These are phyloP conservation scores for Dermolepida albohirtum DNA, from an alignment of 2,888 invertebrate species.

Conservation along the genomic window DNA sequence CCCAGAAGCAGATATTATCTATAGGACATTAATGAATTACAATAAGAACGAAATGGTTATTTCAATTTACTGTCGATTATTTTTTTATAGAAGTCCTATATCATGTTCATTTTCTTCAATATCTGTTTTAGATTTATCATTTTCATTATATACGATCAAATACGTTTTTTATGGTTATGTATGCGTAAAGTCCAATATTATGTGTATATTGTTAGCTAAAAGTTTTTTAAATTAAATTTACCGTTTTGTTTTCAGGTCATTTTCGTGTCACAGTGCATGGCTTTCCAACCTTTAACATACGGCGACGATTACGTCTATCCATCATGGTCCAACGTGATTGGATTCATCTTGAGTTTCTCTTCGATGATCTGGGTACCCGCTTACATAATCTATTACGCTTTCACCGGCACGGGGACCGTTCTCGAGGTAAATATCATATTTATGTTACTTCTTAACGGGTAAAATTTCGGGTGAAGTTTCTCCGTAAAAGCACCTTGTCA, in stretches of 20 bases:
- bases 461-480: conserved; percentile 10
- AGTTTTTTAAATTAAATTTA: background rate
- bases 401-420: conserved; percentile 67
- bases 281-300: conserved; percentile 71
- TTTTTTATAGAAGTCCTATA: too few relatives aligned
- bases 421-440: conserved; percentile 64
- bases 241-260: conserved; percentile 67
- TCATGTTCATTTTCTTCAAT: too few relatives aligned
- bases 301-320: conserved; percentile 71
- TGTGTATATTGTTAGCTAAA: background rate
- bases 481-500: background rate
- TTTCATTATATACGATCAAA: too few relatives aligned
- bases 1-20: too few relatives aligned
- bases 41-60: too few relatives aligned
- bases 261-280: conserved; percentile 71
- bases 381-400: conserved; percentile 72
- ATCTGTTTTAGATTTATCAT: too few relatives aligned
- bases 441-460: conserved; percentile 36
- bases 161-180: too few relatives aligned
- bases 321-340: conserved; percentile 71
- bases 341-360: conserved; percentile 71
- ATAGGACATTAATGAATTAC: too few relatives aligned
- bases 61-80: too few relatives aligned
- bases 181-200: too few relatives aligned
- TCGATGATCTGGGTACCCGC: conserved; percentile 76